Percentiles rank a stretch among this genome's conserved stretches.
These are phyloP conservation scores for Cancer borealis DNA, from an alignment of 2,888 invertebrate species.

Conservation along the genomic window DNA sequence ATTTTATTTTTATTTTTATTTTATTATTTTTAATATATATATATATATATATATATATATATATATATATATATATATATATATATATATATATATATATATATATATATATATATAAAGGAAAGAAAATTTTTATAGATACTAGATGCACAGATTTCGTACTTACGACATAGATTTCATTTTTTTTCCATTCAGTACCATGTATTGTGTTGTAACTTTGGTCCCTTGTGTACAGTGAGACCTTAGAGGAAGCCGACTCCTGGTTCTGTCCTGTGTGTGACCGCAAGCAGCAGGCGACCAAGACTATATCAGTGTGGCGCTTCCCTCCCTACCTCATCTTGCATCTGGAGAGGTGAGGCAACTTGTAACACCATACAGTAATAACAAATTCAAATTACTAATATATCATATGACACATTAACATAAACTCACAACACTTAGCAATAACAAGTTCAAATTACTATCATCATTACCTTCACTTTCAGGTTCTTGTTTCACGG, in stretches of 20 bases:
- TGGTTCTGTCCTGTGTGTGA: conserved; percentile 85
- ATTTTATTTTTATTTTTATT: neutral
- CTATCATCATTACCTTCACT: neutral
- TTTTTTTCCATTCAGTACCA: no score
- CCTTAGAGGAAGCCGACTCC: conserved; percentile 84
- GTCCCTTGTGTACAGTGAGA: conserved; percentile 81
- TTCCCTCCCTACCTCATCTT: conserved; percentile 85
- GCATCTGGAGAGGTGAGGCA: conserved; percentile 83
- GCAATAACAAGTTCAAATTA: neutral
- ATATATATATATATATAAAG: no score
- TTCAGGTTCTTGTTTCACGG: conserved; percentile 85
- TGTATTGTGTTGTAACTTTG: neutral
- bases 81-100: no score
- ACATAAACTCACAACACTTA: neutral
- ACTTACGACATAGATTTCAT: no score
- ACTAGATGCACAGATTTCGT: no score
- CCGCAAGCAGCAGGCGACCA: conserved; percentile 84
- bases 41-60: no score
- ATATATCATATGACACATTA: no score
- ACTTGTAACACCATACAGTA: neutral
- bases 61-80: no score
- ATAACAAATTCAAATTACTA: neutral
- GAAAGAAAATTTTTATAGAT: no score
- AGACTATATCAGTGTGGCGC: conserved; percentile 85
- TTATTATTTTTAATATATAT: neutral